Base-by-base conservation (phyloP, 1,140 invertebrate genomes). In the Pygmarrhopalites habei region DNA sequence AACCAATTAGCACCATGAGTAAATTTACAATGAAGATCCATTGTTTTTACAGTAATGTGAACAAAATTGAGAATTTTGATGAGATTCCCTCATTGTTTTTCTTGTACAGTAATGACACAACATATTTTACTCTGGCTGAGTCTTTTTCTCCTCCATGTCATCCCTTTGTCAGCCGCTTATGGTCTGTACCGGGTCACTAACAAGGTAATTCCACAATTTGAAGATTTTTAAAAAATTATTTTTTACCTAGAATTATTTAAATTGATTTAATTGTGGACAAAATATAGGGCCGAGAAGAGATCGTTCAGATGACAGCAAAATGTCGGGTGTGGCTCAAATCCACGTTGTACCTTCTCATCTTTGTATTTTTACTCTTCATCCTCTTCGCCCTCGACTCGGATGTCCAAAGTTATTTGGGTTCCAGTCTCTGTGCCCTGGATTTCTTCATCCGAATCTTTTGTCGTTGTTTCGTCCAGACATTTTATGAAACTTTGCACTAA, bases 381-480 rank as follows among this genome's bases (percentile, higher is more conserved):
- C 29, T 56, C 7, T 56, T 56, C 23, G 7, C 53, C 4, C 23
- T 56, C 29, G 30, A 56, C 25, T 56, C 53, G 3, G 53, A 56
- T 10, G 29, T 56, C 5, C 53, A 56, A 21, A 56, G 53, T 28
- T 56, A 56, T 21, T 3, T 56, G 2, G 53, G 53, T 39, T 3
- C 53, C 19, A 32, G 53, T 14, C 7, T 56, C 12, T 56, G 53
- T 41, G 30, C 53, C 5, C n/a, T 28, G 30, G 53, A 56, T 10
- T 30, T 56, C 39, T 3, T 56, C n/a, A 23, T 41, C 19, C 5
- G 21, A 39, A 3, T 56, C 14, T 30, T 39, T 10, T 56, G 12
- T 32, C 3, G 53, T 3, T 56, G 53, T 19, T 56, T 56, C 53
- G 35, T 56, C 53, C 10, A 41, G 21, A 10, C n/a, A 4, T 56